Evolutionary conservation across 2,113 vertebrate genomes (phyloP), one percentile per base, ranked within the genome.

Genomic region (Sceloporus tristichus): DNA sequence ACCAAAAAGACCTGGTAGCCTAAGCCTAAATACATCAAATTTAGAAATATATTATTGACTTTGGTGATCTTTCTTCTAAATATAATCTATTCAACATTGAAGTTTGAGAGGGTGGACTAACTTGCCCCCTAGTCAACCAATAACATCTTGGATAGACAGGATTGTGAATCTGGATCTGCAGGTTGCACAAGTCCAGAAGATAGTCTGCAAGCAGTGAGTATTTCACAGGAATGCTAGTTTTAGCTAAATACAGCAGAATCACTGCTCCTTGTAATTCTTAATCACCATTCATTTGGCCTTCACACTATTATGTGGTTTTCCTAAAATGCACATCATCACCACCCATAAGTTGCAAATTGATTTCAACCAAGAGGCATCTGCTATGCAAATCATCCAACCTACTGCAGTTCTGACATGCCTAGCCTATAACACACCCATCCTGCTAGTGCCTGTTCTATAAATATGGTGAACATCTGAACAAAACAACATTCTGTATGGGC

Each of bases 401-500:
- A 65, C 65, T 29, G 79, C 85, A 89, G 88, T 83, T 88, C 89
- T 82, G 73, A 68, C 56, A 75, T 81, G 79, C 71, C 53, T 21
- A 65, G 21, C 85, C 90, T 90, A 86, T 14, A 90, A 54, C 83
- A 73, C 66, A 73, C 80, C 89, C 84, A 88, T 81, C 0, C 74
- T 78, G 0, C 7, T 0, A 86, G 88, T 75, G 29, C 56, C 42
- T 62, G 21, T 34, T 71, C 70, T 82, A 5, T 53, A 54, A 85
- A 88, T 56, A 7, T 85, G 21, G 62, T 88, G 77, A 21, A 1
- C 38, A 9, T 19, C 56, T 87, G 88, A 85, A 89, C 83, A 40
- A 25, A n/a, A 27, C n/a, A 42, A 77, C 42, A 2, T 82, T 84
- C 90, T 86, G 85, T 82, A 82, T n/a, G 91, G 90, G 54, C 27